Evolutionary conservation across 1,140 invertebrate genomes (phyloP).

Genomic region (Eupristina koningsbergeri): DNA sequence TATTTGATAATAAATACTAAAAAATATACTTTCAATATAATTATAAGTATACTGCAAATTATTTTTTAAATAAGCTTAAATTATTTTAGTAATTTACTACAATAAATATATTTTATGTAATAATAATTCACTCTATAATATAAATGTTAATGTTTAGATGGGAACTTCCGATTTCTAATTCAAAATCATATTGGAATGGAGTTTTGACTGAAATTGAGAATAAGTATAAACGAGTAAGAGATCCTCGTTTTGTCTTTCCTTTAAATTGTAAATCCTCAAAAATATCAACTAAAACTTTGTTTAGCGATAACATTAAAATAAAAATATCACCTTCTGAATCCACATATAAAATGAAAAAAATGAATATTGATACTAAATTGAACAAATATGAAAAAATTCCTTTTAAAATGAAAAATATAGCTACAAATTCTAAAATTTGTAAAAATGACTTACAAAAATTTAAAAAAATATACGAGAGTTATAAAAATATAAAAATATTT

Average conservation of each 20-base stretch:
- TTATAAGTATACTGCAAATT: too few relatives aligned
- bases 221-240: conserved; percentile 56
- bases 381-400: background rate
- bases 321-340: conserved; percentile 43
- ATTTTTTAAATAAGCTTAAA: background rate
- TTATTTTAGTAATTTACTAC: too few relatives aligned
- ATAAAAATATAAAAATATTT: background rate
- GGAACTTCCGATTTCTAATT: conserved; percentile 54
- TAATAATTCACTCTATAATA: background rate
- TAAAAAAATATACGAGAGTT: background rate
- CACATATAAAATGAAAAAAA: background rate
- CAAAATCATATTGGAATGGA: conserved; percentile 56
- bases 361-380: background rate
- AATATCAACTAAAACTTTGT: conserved; percentile 6
- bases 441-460: background rate
- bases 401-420: background rate
- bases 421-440: background rate
- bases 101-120: too few relatives aligned
- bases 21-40: too few relatives aligned
- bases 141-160: conserved; percentile 55
- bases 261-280: background rate
- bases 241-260: conserved; percentile 46
- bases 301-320: conserved; percentile 45
- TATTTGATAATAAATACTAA: too few relatives aligned
- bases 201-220: conserved; percentile 55